Evolutionary conservation across 1,140 invertebrate genomes (phyloP), one percentile per base, ranked within the genome.

Genomic region (Streblospio benedicti): DNA sequence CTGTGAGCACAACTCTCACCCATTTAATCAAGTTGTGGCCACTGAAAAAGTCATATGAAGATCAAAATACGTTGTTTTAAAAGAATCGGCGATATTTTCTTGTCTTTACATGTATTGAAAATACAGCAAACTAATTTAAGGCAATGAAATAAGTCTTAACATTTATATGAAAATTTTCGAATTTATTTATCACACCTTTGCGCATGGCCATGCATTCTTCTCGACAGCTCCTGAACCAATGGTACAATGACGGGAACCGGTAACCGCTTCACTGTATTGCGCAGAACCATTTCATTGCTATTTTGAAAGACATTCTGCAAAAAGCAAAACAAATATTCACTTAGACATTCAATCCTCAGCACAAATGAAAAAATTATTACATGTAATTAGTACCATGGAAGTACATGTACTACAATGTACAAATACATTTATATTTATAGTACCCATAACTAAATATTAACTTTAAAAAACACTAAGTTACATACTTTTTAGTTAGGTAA

Each of bases 301-400:
- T 67, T 64, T 41, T 67, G 63, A 6, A 76, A 55, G 1, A 75
- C 73, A 61, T 67, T 71, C 73, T 75, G 66, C 14, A 68, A 65
- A 43, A 47, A 49, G 33, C 47, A 41, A 62, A 47, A 55, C 4
- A 28, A 38, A 65, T 30, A 53, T n/a, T n/a, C 41, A 57, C 45
- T 6, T 25, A 14, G 16, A 47, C n/a, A 47, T n/a, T 47, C 41
- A 20, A 30, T 20, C n/a, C n/a, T n/a, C n/a, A n/a, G n/a, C n/a
- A n/a, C n/a, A n/a, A n/a, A n/a, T n/a, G n/a, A n/a, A n/a, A n/a
- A n/a, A n/a, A n/a, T n/a, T n/a, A n/a, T n/a, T n/a, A n/a, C n/a
- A n/a, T n/a, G n/a, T n/a, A n/a, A n/a, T n/a, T n/a, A n/a, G n/a
- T n/a, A n/a, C n/a, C n/a, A n/a, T n/a, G n/a, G n/a, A n/a, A n/a